A percentile compares a stretch with the other conserved stretches of the same genome.
Evolutionary conservation across 2,797 vertebrate genomes (phyloP).

Genomic region (Euphonia xanthogaster): DNA sequence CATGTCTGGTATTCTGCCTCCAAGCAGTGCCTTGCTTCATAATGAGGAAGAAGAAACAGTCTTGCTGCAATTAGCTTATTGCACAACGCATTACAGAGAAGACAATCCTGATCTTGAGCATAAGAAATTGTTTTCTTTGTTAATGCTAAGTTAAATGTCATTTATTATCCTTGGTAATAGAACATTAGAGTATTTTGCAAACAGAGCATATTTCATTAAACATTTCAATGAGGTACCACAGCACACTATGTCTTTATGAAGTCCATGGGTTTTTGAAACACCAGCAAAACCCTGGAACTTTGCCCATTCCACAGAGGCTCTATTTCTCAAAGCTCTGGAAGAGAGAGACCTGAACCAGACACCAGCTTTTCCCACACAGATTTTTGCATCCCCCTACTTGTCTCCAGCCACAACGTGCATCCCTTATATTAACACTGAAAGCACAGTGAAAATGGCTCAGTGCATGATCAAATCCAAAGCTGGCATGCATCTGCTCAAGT

Average conservation of each 20-base stretch:
- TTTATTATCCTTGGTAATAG: not conserved
- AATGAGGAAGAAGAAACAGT: not conserved
- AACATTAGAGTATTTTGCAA: not conserved
- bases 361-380: not conserved
- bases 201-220: not conserved
- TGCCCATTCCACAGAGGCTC: not conserved
- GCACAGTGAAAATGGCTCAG: fast-evolving
- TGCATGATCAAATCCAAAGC: not conserved
- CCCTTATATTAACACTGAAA: not conserved
- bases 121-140: not conserved
- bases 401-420: too few relatives aligned
- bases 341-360: not conserved
- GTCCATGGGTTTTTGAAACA: not conserved
- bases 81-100: not conserved
- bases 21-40: conserved; percentile 5
- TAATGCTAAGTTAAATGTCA: not conserved
- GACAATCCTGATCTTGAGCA: not conserved
- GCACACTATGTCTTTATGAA: not conserved
- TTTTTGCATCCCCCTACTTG: not conserved
- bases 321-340: not conserved
- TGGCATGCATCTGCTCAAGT: not conserved
- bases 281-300: not conserved
- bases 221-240: not conserved
- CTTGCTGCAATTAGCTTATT: conserved; percentile 10
- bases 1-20: conserved; percentile 43